These are phyloP conservation scores for Triplophysa rosa DNA, from an alignment of 2,113 vertebrate species.

Conservation along the genomic window DNA sequence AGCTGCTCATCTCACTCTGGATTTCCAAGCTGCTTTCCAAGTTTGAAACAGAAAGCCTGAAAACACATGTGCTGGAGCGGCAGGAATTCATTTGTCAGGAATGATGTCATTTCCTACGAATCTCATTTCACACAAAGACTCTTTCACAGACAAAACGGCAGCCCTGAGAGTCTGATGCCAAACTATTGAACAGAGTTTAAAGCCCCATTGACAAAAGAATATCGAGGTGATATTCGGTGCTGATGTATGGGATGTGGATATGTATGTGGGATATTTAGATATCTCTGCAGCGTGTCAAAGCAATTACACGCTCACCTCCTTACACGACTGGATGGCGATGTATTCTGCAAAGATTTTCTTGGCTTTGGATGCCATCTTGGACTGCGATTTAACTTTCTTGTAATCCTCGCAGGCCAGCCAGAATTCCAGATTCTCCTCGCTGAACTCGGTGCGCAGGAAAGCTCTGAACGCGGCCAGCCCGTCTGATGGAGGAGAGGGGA, in stretches of 20 bases:
- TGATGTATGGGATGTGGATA: too few species aligned
- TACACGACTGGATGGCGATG: constrained; percentile 96
- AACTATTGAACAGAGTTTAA: not conserved
- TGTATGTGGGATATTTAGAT: not conserved
- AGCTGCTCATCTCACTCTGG: not conserved
- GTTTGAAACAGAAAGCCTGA: constrained; percentile 24
- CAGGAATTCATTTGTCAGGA: constrained; percentile 42
- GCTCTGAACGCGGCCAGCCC: constrained; percentile 93
- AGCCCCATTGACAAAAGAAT: too few species aligned
- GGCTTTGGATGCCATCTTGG: constrained; percentile 95
- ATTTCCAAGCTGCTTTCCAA: constrained; percentile 40
- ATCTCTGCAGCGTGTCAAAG: not conserved
- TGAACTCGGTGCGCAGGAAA: constrained; percentile 96
- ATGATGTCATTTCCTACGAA: constrained; percentile 49
- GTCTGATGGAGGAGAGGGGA: constrained; percentile 72
- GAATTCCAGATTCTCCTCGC: constrained; percentile 98
- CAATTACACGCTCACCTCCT: constrained; percentile 82
- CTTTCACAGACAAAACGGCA: not conserved
- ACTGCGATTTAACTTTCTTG: constrained; percentile 95
- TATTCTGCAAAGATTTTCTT: constrained; percentile 96
- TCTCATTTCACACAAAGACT: not conserved
- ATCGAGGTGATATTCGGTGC: too few species aligned
- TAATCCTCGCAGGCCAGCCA: constrained; percentile 98
- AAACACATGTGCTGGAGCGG: constrained; percentile 4
- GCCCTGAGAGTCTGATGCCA: not conserved